phyloP scores from a whole-genome alignment of 2,113 vertebrate genomes.

The Mesembrinibis cayennensis region DNA sequence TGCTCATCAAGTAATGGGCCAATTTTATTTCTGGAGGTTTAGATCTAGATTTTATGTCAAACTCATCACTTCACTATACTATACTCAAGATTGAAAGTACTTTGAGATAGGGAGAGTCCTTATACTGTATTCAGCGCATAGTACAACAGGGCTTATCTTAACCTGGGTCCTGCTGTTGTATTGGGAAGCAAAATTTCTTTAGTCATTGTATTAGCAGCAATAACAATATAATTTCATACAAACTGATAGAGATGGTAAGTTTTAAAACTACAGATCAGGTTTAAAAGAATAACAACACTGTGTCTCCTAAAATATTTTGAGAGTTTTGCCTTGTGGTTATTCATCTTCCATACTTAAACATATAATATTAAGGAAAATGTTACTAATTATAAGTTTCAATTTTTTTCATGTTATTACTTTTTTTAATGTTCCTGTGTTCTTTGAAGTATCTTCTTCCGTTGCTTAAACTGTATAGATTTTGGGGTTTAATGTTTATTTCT shows the following conservation, averaged over 20 bases:
- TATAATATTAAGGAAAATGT: not conserved
- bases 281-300: not conserved
- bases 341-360: not conserved
- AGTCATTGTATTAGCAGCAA: not conserved
- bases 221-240: not conserved
- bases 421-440: not conserved
- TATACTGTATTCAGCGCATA: not conserved
- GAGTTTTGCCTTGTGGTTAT: not conserved
- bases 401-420: not conserved
- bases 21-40: not conserved
- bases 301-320: not conserved
- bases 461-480: not conserved
- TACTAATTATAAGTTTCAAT: not conserved
- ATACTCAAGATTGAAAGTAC: not conserved
- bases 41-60: not conserved
- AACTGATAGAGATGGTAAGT: not conserved
- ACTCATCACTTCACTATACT: not conserved
- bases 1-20: too few relatives aligned
- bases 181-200: not conserved
- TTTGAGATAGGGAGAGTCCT: not conserved
- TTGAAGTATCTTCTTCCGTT: not conserved
- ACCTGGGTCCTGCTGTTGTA: not conserved
- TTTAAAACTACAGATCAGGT: not conserved
- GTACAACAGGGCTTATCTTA: not conserved
- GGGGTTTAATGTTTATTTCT: not conserved